These are phyloP conservation scores for Trematomus loennbergii DNA, from an alignment of 2,113 vertebrate genomes.

Conservation along the genomic window DNA sequence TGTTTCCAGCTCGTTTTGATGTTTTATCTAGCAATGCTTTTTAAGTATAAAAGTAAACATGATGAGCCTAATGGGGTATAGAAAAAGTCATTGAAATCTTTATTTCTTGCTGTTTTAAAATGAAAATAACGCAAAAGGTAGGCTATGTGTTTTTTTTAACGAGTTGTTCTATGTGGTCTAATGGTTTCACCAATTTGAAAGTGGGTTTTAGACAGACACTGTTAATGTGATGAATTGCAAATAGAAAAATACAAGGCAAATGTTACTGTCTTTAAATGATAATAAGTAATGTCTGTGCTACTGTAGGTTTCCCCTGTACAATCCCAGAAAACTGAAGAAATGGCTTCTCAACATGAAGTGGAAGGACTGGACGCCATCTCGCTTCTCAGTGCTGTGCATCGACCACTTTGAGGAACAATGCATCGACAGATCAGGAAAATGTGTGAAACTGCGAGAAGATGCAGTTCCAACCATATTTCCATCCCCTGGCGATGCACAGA, in stretches of 20 bases:
- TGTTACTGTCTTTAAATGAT: neutral
- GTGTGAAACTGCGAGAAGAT: conserved; percentile 64
- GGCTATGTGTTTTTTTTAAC: too few species aligned
- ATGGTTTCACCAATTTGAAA: too few species aligned
- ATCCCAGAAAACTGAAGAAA: conserved; percentile 70
- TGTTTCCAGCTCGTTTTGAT: neutral
- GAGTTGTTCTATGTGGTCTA: too few species aligned
- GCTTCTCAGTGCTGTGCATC: conserved; percentile 74
- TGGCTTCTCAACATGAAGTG: conserved; percentile 76
- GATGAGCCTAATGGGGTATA: neutral
- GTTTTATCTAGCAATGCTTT: neutral
- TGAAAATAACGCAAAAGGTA: too few species aligned
- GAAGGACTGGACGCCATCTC: conserved; percentile 76
- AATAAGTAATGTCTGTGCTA: neutral
- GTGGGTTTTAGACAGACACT: too few species aligned
- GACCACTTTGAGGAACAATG: conserved; percentile 74
- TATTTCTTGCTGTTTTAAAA: too few species aligned
- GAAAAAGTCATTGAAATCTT: too few species aligned
- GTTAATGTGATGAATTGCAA: too few species aligned
- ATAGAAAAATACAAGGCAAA: neutral
- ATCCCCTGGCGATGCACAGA: conserved; percentile 21
- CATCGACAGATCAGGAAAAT: conserved; percentile 67
- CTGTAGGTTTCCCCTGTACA: conserved; percentile 74
- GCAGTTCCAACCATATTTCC: conserved; percentile 76
- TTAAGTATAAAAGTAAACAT: neutral